These are phyloP conservation scores for Timema podura DNA, from an alignment of 2,888 invertebrate genomes.

Conservation along the genomic window DNA sequence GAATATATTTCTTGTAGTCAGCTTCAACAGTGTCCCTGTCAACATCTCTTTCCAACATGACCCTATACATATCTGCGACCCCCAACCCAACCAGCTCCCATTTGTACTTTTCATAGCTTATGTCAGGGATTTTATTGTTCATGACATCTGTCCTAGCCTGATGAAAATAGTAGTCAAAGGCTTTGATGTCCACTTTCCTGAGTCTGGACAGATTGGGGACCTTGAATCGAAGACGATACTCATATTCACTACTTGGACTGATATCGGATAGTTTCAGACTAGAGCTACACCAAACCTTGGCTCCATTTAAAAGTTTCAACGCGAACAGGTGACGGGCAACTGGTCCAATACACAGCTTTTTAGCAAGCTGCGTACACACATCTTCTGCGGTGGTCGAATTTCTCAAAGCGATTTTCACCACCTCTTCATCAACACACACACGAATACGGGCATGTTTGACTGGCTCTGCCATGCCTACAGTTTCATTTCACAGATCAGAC, in stretches of 20 bases:
- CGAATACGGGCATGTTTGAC: constrained; percentile 21
- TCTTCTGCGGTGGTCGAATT: constrained; percentile 58
- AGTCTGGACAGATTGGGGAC: constrained; percentile 59
- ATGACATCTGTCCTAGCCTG: constrained; percentile 80
- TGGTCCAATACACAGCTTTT: constrained; percentile 68
- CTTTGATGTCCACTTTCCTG: constrained; percentile 63
- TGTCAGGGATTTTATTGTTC: constrained; percentile 72
- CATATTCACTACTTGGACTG: constrained; percentile 52
- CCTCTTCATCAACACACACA: constrained; percentile 23
- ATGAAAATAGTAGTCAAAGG: constrained; percentile 82
- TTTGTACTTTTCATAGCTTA: constrained; percentile 71
- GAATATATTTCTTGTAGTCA: constrained; percentile 79
- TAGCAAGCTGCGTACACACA: constrained; percentile 65
- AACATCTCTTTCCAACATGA: constrained; percentile 70
- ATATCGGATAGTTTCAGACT: constrained; percentile 52
- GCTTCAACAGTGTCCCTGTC: constrained; percentile 64
- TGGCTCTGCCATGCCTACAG: constrained; percentile 22
- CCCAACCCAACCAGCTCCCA: constrained; percentile 77
- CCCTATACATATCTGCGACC: constrained; percentile 82
- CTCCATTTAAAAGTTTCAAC: constrained; percentile 59
- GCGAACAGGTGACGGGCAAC: constrained; percentile 74
- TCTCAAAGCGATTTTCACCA: constrained; percentile 20
- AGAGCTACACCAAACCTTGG: constrained; percentile 65
- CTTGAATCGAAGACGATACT: constrained; percentile 78
- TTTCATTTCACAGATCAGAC: background rate